Conservation (phyloP, 2,797 vertebrate genomes). For the Gymnodraco acuticeps region DNA sequence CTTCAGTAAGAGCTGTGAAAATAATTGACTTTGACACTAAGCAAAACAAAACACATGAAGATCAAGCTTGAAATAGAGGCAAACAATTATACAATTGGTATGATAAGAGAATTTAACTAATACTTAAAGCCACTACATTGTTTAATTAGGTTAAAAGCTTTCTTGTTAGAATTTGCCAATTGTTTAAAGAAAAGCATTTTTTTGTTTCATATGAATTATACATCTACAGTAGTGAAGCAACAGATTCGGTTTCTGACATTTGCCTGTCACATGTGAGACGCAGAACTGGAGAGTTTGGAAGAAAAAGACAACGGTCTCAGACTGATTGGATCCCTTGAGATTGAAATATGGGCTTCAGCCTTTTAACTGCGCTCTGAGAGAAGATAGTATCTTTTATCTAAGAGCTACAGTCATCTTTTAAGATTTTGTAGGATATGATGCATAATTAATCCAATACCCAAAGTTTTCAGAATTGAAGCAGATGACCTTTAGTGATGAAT, state of each 20-base stretch:
- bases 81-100: neutral
- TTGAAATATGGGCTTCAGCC: slow-evolving; percentile 3
- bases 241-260: slow-evolving; percentile 29
- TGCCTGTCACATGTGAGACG: slow-evolving; percentile 6
- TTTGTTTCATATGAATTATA: slow-evolving; percentile 26
- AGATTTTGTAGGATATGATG: neutral
- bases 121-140: slow-evolving; percentile 1
- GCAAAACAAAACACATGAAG: slow-evolving; percentile 17
- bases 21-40: slow-evolving; percentile 41
- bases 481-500: neutral
- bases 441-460: neutral
- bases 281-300: slow-evolving; percentile 23
- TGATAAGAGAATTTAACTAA: neutral
- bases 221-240: slow-evolving; percentile 13
- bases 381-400: slow-evolving; percentile 6
- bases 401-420: neutral
- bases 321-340: slow-evolving; percentile 48
- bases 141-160: slow-evolving; percentile 11
- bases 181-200: neutral
- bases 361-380: neutral
- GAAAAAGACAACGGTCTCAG: slow-evolving; percentile 31
- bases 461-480: too few relatives aligned
- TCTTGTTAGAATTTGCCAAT: neutral
- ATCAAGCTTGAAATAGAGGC: slow-evolving; percentile 11
- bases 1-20: slow-evolving; percentile 32